A percentile compares a stretch with the other conserved stretches of the same genome.
phyloP scores from a whole-genome alignment of 2,888 invertebrate genomes.

The Trachelus tabidus region DNA sequence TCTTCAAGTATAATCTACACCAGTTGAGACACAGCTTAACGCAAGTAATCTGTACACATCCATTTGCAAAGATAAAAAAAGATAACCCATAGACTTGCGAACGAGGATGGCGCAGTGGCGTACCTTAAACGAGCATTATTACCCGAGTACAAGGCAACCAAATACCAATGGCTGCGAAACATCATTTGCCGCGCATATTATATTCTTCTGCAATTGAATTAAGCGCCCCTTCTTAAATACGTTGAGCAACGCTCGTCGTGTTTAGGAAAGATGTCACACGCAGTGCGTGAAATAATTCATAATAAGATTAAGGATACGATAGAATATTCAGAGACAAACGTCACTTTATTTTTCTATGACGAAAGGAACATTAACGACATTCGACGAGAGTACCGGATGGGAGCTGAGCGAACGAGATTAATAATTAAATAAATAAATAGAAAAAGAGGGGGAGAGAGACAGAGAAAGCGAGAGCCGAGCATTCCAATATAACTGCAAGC shows the following conservation, averaged over 20 bases:
- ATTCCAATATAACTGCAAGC: background rate
- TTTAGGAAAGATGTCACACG: background rate
- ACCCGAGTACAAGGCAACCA: background rate
- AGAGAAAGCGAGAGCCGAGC: background rate
- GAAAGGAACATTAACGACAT: background rate
- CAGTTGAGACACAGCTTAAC: conserved; percentile 1
- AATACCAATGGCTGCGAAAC: conserved; percentile 40
- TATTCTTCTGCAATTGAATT: conserved; percentile 14
- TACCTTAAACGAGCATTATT: background rate
- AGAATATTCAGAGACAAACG: background rate
- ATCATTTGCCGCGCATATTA: conserved; percentile 36
- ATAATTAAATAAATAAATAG: background rate
- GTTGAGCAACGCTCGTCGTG: background rate
- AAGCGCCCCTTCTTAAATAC: background rate
- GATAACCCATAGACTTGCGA: background rate
- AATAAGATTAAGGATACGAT: background rate
- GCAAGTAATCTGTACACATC: conserved; percentile 8
- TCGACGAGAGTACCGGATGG: background rate
- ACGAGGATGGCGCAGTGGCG: background rate
- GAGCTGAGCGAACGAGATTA: background rate
- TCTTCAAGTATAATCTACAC: background rate
- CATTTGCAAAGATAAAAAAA: conserved; percentile 2
- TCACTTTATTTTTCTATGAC: background rate
- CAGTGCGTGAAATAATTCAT: background rate
- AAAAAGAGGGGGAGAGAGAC: background rate